Evolutionary conservation across 2,888 invertebrate species (phyloP).

Genomic region (Drosophila mettleri): DNA sequence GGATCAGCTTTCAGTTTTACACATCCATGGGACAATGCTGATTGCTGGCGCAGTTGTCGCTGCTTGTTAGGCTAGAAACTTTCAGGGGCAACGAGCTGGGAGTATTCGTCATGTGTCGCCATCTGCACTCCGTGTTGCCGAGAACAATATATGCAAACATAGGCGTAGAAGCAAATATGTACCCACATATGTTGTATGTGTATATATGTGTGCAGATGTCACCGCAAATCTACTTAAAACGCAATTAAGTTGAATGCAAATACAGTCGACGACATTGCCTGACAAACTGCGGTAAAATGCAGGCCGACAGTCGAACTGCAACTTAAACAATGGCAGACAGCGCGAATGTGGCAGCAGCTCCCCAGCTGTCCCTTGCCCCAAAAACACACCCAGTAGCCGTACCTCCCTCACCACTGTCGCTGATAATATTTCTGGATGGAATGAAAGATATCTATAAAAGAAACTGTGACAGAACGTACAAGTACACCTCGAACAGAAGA

Average conservation of each 20-base stretch:
- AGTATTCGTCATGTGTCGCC: conserved; percentile 4
- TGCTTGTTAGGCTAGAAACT: conserved; percentile 27
- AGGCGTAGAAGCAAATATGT: neutral
- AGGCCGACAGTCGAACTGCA: conserved; percentile 43
- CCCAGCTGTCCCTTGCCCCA: neutral
- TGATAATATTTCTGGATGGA: conserved; percentile 42
- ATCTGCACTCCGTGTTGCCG: conserved; percentile 1
- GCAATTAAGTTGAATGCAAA: conserved; percentile 81
- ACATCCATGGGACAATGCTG: neutral
- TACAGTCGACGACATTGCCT: conserved; percentile 46
- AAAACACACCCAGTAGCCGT: too few relatives aligned
- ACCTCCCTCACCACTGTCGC: too few relatives aligned
- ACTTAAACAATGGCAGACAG: conserved; percentile 65
- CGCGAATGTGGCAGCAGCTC: conserved; percentile 27
- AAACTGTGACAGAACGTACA: neutral
- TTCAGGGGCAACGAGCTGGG: conserved; percentile 2
- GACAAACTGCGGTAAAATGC: conserved; percentile 44
- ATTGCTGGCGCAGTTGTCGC: conserved; percentile 11
- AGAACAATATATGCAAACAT: conserved; percentile 13
- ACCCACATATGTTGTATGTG: conserved; percentile 10
- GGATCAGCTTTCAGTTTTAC: neutral
- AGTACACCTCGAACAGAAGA: neutral
- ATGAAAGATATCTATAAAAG: conserved; percentile 10
- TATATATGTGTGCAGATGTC: conserved; percentile 44
- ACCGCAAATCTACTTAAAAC: conserved; percentile 80